Evolutionary conservation across 2,888 invertebrate species (phyloP).

Genomic region (Chymomyza fuscimana): DNA sequence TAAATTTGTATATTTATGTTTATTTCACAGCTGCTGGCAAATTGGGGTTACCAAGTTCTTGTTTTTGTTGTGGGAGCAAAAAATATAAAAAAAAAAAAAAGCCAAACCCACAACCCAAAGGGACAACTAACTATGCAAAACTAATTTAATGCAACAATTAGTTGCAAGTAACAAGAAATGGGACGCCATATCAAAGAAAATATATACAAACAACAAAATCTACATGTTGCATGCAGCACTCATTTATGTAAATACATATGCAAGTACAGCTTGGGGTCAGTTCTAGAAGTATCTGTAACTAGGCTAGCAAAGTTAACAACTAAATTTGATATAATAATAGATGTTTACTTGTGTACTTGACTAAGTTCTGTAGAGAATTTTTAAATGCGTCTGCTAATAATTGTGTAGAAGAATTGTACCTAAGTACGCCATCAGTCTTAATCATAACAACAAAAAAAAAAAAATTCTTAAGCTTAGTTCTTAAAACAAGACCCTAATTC

Average conservation of each 20-base stretch:
- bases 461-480: no score
- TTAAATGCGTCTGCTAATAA: no score
- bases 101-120: conserved; percentile 8
- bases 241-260: background rate
- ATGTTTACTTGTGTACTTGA: no score
- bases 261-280: background rate
- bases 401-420: no score
- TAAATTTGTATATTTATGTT: conserved; percentile 68
- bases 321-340: no score
- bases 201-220: background rate
- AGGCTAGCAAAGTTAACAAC: background rate
- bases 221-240: background rate
- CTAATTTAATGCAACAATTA: conserved; percentile 57
- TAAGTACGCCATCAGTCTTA: no score
- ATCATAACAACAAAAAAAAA: no score
- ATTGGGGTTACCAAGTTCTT: conserved; percentile 26
- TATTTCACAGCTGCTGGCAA: conserved; percentile 23
- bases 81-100: background rate
- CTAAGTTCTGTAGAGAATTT: no score
- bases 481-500: no score
- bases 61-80: background rate
- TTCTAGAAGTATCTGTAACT: background rate
- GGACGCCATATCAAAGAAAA: conserved; percentile 37
- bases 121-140: conserved; percentile 41
- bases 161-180: conserved; percentile 56